Percentiles rank a stretch among this genome's conserved stretches.
phyloP scores from a whole-genome alignment of 2,113 vertebrate genomes.

The Silurus asotus region DNA sequence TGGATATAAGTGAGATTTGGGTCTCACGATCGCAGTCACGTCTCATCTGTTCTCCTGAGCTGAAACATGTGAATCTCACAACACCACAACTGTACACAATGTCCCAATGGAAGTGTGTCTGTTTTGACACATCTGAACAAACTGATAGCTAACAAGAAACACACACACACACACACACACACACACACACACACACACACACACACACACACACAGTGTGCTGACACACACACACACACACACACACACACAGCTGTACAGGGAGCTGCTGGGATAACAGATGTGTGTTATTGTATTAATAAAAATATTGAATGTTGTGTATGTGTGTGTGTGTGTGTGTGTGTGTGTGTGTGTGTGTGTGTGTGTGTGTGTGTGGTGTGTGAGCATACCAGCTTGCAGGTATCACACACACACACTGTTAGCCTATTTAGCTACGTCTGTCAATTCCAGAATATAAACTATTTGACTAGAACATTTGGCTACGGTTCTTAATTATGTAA shows the following conservation, averaged over 20 bases:
- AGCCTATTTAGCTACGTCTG: not conserved
- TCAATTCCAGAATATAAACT: not conserved
- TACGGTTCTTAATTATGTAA: not conserved
- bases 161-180: not conserved
- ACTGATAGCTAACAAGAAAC: not conserved
- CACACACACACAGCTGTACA: not conserved
- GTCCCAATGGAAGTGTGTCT: not conserved
- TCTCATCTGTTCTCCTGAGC: not conserved
- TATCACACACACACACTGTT: not conserved
- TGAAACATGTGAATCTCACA: not conserved
- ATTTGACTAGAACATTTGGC: not conserved
- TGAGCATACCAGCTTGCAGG: not conserved
- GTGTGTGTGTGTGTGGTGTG: not conserved
- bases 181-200: not conserved
- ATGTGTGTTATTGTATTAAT: not conserved
- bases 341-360: slow-evolving; percentile 4
- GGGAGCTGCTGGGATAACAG: not conserved
- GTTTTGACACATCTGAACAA: slow-evolving; percentile 1
- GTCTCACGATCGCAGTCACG: not conserved
- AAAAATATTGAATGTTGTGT: not conserved
- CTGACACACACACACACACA: too few species aligned
- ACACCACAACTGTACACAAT: not conserved
- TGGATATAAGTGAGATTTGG: not conserved
- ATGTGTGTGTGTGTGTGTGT: not conserved
- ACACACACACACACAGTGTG: not conserved